Evolutionary conservation across 1,140 invertebrate species (phyloP).

Genomic region (Camponotus floridanus): DNA sequence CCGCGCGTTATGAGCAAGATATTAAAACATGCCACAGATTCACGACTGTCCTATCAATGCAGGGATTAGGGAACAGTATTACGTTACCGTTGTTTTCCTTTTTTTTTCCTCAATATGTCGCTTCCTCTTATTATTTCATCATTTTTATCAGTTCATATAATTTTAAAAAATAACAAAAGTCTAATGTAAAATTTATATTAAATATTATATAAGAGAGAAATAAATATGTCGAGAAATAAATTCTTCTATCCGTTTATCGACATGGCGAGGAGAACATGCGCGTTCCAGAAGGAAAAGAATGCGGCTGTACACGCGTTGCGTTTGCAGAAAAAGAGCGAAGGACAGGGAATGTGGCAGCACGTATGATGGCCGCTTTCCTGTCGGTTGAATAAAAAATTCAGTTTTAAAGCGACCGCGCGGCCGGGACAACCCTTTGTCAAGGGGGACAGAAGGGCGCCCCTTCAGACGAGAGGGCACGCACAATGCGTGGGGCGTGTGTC

Average conservation of each 20-base stretch:
- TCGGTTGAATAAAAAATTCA: slow-evolving; percentile 79
- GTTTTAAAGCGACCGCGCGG: slow-evolving; percentile 74
- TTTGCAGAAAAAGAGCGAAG: slow-evolving; percentile 52
- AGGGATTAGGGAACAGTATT: neutral
- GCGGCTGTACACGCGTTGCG: slow-evolving; percentile 27
- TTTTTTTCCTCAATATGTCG: neutral
- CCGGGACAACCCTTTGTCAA: slow-evolving; percentile 77
- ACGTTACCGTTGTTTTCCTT: neutral
- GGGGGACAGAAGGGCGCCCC: slow-evolving; percentile 76
- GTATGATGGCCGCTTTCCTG: slow-evolving; percentile 79
- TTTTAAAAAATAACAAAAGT: neutral
- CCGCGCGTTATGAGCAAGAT: neutral
- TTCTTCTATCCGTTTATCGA: neutral
- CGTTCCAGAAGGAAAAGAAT: slow-evolving; percentile 32
- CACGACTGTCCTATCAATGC: neutral
- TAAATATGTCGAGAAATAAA: neutral
- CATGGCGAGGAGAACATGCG: neutral
- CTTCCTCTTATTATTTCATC: neutral
- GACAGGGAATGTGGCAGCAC: slow-evolving; percentile 58
- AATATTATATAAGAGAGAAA: neutral
- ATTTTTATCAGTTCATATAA: neutral
- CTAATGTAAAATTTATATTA: neutral
- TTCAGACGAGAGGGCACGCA: slow-evolving; percentile 71
- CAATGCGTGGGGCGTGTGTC: slow-evolving; percentile 77
- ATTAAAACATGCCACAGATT: neutral